Percentiles rank a stretch among this genome's conserved stretches.
These are phyloP conservation scores for Sphaerophoria rueppellii DNA, from an alignment of 2,888 invertebrate genomes.

Conservation along the genomic window DNA sequence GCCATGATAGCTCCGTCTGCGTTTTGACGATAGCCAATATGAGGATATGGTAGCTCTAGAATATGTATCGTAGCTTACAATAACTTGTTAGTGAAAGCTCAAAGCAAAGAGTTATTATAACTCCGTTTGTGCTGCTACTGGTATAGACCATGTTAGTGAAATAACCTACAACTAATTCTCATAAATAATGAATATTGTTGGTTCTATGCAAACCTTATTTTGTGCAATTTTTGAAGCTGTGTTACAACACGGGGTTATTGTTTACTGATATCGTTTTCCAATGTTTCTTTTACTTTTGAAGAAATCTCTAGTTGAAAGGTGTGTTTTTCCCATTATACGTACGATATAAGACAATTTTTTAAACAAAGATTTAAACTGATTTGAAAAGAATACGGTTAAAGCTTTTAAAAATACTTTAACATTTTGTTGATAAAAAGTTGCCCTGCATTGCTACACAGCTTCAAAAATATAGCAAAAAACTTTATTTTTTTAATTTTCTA, in stretches of 20 bases:
- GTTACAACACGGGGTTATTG: not conserved
- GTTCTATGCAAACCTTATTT: constrained; percentile 12
- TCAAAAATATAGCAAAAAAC: too few species aligned
- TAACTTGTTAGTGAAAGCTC: constrained; percentile 14
- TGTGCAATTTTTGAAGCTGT: constrained; percentile 1
- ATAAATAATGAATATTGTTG: constrained; percentile 12
- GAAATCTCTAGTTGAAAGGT: too few species aligned
- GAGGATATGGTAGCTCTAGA: not conserved
- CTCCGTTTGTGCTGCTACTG: constrained; percentile 15
- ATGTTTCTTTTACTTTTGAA: too few species aligned
- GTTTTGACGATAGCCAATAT: not conserved
- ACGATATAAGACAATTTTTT: too few species aligned
- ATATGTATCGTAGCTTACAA: not conserved
- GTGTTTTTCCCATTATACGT: too few species aligned
- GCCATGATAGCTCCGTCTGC: not conserved
- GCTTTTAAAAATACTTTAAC: not conserved
- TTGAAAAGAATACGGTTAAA: not conserved
- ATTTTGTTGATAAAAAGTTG: too few species aligned
- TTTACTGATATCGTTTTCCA: too few species aligned
- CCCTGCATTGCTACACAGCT: too few species aligned
- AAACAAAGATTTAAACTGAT: not conserved
- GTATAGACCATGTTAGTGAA: too few species aligned
- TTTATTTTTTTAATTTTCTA: too few species aligned
- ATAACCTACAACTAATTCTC: constrained; percentile 14
- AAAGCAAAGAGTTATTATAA: constrained; percentile 3